Evolutionary conservation across 2,797 vertebrate species (phyloP).

Genomic region (Masticophis lateralis): DNA sequence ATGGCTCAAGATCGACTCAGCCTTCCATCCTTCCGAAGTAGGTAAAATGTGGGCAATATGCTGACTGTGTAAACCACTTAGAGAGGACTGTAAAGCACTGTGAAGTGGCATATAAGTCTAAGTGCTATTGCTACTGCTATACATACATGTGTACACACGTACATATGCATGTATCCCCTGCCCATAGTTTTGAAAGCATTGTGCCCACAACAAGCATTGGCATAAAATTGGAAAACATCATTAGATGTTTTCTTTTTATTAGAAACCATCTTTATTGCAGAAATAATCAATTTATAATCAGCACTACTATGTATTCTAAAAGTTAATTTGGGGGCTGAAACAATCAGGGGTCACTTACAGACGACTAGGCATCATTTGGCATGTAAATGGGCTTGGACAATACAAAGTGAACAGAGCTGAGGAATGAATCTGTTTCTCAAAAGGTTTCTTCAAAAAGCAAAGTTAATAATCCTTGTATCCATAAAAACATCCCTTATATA

Average conservation of each 20-base stretch:
- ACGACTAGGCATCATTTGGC: background rate
- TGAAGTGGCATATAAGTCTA: no score
- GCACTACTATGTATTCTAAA: background rate
- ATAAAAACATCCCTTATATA: background rate
- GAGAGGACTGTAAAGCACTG: no score
- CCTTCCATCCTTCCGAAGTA: no score
- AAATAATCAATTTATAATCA: background rate
- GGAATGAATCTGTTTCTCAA: background rate
- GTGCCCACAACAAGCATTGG: background rate
- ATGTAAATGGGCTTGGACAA: background rate
- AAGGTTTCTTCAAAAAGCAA: background rate
- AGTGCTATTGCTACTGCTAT: no score
- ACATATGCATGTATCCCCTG: background rate
- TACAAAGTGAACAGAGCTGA: background rate
- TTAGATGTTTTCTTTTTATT: background rate
- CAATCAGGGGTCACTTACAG: background rate
- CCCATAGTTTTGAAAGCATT: background rate
- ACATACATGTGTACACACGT: background rate
- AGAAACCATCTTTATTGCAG: background rate
- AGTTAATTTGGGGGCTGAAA: background rate
- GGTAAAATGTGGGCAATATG: no score
- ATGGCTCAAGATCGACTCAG: no score
- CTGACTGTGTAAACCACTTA: no score
- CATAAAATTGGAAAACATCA: background rate
- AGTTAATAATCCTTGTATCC: background rate